Conservation (phyloP, 2,888 invertebrate species). For the Plebejus melissa region DNA sequence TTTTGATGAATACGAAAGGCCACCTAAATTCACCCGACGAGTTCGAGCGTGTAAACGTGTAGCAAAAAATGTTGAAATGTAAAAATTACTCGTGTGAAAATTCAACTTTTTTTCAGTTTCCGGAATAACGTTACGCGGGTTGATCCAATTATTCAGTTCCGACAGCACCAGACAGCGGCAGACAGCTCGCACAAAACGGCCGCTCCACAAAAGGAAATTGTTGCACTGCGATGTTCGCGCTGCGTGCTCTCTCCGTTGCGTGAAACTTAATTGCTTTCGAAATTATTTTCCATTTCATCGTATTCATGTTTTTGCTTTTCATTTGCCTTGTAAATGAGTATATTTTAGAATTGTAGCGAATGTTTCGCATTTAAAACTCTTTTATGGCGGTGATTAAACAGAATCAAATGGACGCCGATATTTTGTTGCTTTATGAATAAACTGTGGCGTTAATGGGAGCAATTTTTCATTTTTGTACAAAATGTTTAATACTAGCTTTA, state of each 20-base stretch:
- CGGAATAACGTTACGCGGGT: conserved; percentile 24
- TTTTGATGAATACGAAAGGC: background rate
- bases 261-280: conserved; percentile 25
- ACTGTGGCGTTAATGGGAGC: background rate
- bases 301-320: conserved; percentile 23
- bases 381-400: background rate
- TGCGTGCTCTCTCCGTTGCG: conserved; percentile 13
- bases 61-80: conserved; percentile 13
- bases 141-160: conserved; percentile 26
- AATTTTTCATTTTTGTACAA: background rate
- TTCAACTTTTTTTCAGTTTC: background rate
- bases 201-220: conserved; percentile 24
- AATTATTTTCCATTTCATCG: conserved; percentile 25
- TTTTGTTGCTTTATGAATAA: background rate
- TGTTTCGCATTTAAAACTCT: background rate
- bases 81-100: background rate
- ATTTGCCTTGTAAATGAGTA: conserved; percentile 21
- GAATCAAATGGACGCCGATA: background rate
- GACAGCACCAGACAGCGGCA: conserved; percentile 4
- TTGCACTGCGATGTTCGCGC: background rate
- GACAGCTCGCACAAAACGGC: conserved; percentile 21
- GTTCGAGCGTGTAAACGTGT: background rate
- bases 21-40: conserved; percentile 10
- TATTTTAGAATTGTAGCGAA: background rate
- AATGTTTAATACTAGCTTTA: background rate